These are phyloP conservation scores for Conomelus anceps DNA, from an alignment of 2,888 invertebrate species.

Conservation along the genomic window DNA sequence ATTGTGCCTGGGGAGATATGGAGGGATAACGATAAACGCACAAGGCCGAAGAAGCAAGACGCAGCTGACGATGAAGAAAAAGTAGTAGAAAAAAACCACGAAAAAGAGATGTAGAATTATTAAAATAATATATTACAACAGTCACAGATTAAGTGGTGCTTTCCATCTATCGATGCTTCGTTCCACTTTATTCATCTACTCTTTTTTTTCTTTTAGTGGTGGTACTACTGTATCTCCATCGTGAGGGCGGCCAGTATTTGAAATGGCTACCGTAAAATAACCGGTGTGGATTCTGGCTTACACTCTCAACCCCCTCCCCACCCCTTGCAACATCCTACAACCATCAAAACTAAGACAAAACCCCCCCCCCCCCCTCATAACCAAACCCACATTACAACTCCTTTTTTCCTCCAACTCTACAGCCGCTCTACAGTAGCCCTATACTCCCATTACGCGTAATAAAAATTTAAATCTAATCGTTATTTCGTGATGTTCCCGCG, in stretches of 20 bases:
- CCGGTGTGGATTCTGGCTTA: slow-evolving; percentile 2
- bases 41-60: background rate
- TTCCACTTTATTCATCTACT: background rate
- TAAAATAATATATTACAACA: background rate
- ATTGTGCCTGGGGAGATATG: background rate
- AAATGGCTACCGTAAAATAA: slow-evolving; percentile 26
- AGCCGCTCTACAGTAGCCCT: background rate
- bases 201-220: background rate
- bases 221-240: background rate
- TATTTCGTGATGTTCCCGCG: slow-evolving; percentile 22
- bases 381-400: background rate
- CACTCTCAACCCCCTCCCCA: background rate
- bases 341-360: background rate
- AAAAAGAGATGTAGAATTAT: background rate
- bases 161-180: background rate
- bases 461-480: slow-evolving; percentile 28
- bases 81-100: background rate
- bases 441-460: slow-evolving; percentile 25
- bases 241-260: slow-evolving; percentile 25
- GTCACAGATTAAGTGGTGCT: background rate
- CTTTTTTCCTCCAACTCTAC: background rate
- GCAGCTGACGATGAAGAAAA: background rate
- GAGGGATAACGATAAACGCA: background rate
- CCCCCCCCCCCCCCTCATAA: background rate
- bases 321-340: background rate